Percentiles rank a stretch among this genome's conserved stretches.
Conservation (phyloP, 2,888 invertebrate species). For the Sinelater perroti region DNA sequence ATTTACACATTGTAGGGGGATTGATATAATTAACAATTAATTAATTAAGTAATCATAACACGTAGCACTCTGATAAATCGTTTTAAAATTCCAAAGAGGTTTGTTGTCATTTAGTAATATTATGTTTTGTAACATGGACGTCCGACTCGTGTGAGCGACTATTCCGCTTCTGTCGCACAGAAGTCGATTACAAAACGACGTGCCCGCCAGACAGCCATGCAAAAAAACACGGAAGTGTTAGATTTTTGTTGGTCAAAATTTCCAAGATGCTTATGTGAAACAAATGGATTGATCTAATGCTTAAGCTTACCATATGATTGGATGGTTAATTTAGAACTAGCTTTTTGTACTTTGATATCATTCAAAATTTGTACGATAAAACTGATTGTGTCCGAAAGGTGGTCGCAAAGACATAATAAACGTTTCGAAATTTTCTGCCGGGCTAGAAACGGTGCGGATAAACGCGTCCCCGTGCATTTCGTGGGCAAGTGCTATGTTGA, state of each 20-base stretch:
- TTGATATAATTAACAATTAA: constrained; percentile 30
- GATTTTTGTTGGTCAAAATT: constrained; percentile 49
- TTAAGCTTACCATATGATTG: constrained; percentile 33
- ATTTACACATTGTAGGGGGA: constrained; percentile 44
- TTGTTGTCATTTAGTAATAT: constrained; percentile 12
- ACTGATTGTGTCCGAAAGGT: constrained; percentile 47
- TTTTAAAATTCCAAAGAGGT: constrained; percentile 30
- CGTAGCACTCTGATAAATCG: constrained; percentile 24
- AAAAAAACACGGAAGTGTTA: constrained; percentile 47
- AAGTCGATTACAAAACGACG: too few species aligned
- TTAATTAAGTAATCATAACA: constrained; percentile 9
- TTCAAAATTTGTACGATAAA: constrained; percentile 50
- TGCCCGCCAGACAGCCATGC: too few species aligned
- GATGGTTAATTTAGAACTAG: constrained; percentile 48
- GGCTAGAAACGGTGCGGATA: constrained; percentile 34
- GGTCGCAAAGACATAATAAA: constrained; percentile 2
- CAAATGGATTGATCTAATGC: constrained; percentile 57
- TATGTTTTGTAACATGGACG: too few species aligned
- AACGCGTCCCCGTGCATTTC: constrained; percentile 47
- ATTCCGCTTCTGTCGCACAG: too few species aligned
- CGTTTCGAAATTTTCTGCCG: background rate
- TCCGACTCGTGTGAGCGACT: too few species aligned
- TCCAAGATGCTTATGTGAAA: constrained; percentile 53
- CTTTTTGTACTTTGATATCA: constrained; percentile 50
- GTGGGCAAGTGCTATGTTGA: constrained; percentile 50